Evolutionary conservation across 2,888 invertebrate genomes (phyloP).

Genomic region (Tortricodes alternella): DNA sequence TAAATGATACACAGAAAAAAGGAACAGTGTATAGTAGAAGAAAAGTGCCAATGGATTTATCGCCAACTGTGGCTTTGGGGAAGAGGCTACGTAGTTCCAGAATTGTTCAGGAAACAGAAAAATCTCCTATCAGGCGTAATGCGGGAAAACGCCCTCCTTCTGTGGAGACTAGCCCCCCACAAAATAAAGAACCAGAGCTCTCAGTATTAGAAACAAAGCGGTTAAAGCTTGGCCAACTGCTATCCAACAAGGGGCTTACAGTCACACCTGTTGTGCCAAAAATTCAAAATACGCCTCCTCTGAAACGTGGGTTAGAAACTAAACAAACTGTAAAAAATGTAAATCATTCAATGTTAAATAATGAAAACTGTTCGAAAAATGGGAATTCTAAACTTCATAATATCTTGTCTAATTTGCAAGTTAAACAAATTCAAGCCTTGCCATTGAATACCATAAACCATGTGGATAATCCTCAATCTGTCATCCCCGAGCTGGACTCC

Average conservation of each 20-base stretch:
- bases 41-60: constrained; percentile 51
- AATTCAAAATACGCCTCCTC: constrained; percentile 49
- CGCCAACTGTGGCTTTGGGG: constrained; percentile 56
- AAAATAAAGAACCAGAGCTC: constrained; percentile 60
- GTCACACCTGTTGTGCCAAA: constrained; percentile 62
- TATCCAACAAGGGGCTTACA: constrained; percentile 67
- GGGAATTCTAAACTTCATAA: constrained; percentile 79
- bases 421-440: constrained; percentile 66
- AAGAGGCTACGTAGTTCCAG: constrained; percentile 74
- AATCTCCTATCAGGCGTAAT: constrained; percentile 50
- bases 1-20: constrained; percentile 59
- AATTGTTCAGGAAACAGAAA: constrained; percentile 65
- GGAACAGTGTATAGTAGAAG: constrained; percentile 59
- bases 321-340: constrained; percentile 54
- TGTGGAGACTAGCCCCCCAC: constrained; percentile 52
- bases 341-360: constrained; percentile 67
- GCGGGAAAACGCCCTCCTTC: constrained; percentile 58
- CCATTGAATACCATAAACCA: constrained; percentile 59
- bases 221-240: constrained; percentile 70
- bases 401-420: constrained; percentile 73
- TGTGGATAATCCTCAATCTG: constrained; percentile 53
- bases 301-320: constrained; percentile 50
- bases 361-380: constrained; percentile 76
- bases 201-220: constrained; percentile 67
- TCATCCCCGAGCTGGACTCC: constrained; percentile 58